Percentiles rank a stretch among this genome's conserved stretches.
Conservation (phyloP, 2,888 invertebrate species). For the Strigamia crassipes region DNA sequence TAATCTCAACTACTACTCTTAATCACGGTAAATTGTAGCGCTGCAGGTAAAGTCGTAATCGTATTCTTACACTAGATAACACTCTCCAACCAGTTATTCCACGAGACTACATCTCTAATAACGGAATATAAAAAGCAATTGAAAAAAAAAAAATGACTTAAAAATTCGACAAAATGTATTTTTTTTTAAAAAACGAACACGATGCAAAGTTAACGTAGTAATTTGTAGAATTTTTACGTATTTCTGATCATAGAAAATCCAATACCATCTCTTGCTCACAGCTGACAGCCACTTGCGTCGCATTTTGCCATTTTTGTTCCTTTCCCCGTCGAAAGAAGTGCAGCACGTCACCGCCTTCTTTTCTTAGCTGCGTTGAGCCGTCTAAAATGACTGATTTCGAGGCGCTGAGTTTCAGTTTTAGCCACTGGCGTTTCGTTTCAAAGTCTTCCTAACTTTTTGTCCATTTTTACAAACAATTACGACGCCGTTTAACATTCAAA, state of each 20-base stretch:
- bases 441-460: background rate
- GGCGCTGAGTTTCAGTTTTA: slow-evolving; percentile 14
- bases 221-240: slow-evolving; percentile 14
- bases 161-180: background rate
- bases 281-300: background rate
- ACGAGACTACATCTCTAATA: too few species aligned
- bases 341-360: background rate
- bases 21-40: too few species aligned
- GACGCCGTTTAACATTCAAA: slow-evolving; percentile 31
- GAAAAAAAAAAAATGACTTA: too few species aligned
- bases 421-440: background rate
- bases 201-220: background rate
- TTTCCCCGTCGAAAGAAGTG: background rate
- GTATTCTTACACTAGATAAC: too few species aligned
- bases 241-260: background rate
- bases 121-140: too few species aligned
- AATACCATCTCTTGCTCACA: background rate
- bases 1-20: too few species aligned
- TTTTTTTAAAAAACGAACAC: slow-evolving; percentile 12
- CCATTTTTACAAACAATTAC: background rate
- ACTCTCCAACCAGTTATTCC: too few species aligned
- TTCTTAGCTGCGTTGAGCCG: background rate
- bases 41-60: too few species aligned
- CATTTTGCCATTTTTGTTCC: background rate
- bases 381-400: background rate